Base-by-base conservation (phyloP, 1,140 invertebrate species). In the Argopecten irradians region DNA sequence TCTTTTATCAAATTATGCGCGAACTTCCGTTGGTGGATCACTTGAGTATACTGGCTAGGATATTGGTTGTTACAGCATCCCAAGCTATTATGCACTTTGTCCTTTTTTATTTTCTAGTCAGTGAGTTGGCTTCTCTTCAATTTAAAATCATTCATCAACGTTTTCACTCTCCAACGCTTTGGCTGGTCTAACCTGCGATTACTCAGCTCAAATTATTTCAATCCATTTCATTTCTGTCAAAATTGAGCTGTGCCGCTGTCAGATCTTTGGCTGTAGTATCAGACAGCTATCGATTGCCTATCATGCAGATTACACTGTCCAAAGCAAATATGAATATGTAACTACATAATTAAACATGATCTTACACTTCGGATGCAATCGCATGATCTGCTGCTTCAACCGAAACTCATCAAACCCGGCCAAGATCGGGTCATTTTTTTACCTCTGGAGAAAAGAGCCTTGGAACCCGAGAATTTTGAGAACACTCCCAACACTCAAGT, bases 81-180 rank as follows among this genome's bases (percentile, higher is more conserved):
- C 19, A 3, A 28, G 22, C 55, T 71, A 71, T 22, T 71, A n/a
- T 71, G 55, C 55, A 71, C 55, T 71, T n/a, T 71, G 55, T 71
- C 7, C 28, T 71, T 71, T 71, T 46, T 46, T 28, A 71, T 71
- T 71, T 71, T 71, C 55, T 71, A 71, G 55, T 28, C 55, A 28
- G 55, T 16, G 1, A n/a, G 16, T n/a, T 71, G 22, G 28, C 55
- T 71, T 71, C 55, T 71, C 55, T 71, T 71, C 55, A 71, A 71
- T 71, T 71, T 71, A 71, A 71, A 71, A 71, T 71, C 55, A 71
- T 71, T 71, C 55, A 71, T 71, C 55, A 71, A 71, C 55, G 55
- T 71, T 71, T 71, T 71, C 55, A 71, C 55, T 71, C 55, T 71
- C n/a, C 22, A 71, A 71, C 16, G 55, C 22, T 71, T 71, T 28